Evolutionary conservation across 2,113 vertebrate species (phyloP).

Genomic region (Mesitornis unicolor): DNA sequence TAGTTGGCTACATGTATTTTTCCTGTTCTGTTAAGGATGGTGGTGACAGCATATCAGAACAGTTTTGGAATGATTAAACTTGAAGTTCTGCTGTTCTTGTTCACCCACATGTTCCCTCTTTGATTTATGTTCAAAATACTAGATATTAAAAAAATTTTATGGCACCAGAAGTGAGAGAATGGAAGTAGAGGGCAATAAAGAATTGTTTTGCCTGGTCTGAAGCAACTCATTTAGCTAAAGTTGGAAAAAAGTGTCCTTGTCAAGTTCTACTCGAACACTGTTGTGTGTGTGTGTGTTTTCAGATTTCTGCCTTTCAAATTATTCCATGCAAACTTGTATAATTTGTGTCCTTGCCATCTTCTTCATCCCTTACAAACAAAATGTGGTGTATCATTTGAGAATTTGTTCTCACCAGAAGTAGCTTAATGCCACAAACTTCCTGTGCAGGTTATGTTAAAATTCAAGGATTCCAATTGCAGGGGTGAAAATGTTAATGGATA

Average conservation of each 20-base stretch:
- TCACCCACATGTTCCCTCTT: background rate
- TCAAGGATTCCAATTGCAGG: background rate
- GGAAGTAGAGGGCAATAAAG: background rate
- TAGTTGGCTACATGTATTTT: background rate
- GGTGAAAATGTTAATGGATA: background rate
- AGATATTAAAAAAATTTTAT: background rate
- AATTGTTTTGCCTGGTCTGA: background rate
- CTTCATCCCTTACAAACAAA: background rate
- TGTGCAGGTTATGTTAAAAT: background rate
- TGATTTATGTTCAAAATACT: background rate
- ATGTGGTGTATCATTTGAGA: background rate
- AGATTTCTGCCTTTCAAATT: background rate
- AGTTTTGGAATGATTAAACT: background rate
- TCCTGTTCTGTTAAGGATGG: background rate
- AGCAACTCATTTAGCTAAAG: background rate
- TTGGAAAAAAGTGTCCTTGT: background rate
- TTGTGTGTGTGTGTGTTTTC: fast-evolving
- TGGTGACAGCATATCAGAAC: background rate
- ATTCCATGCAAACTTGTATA: background rate
- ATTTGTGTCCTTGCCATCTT: background rate
- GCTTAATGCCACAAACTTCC: background rate
- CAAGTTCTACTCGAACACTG: background rate
- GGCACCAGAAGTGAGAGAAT: background rate
- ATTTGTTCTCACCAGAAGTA: background rate
- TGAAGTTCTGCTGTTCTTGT: background rate